Evolutionary conservation across 2,113 vertebrate genomes (phyloP).

Genomic region (Sphyrna mokarran): DNA sequence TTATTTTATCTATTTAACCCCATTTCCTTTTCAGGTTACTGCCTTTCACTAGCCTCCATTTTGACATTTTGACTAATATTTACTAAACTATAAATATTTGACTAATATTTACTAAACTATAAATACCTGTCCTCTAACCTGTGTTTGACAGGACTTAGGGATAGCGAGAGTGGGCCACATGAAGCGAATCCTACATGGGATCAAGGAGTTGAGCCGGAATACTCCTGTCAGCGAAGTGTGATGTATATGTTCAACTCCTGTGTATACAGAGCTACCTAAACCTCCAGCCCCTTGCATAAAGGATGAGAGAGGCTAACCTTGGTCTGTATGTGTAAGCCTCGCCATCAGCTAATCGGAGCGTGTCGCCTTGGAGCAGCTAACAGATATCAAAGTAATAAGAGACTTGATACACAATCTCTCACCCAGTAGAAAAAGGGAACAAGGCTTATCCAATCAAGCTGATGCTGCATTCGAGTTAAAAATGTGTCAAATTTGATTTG

Average conservation of each 20-base stretch:
- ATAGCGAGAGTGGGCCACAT: conserved; percentile 96
- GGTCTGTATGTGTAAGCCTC: not conserved
- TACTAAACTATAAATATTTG: not conserved
- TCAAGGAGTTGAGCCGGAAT: conserved; percentile 81
- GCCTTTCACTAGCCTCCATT: not conserved
- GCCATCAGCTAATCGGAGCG: not conserved
- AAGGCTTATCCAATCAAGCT: conserved; percentile 18
- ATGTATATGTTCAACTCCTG: conserved; percentile 54
- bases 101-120: not conserved
- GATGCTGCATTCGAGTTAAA: conserved; percentile 12
- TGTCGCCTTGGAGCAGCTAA: not conserved
- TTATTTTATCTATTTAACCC: not conserved
- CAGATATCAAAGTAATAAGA: not conserved
- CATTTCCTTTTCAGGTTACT: not conserved
- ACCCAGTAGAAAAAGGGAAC: not conserved
- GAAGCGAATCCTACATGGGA: conserved; percentile 93
- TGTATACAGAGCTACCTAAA: conserved; percentile 49
- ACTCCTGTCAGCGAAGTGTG: conserved; percentile 76
- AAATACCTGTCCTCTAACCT: conserved; percentile 15
- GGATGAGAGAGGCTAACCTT: conserved; percentile 3
- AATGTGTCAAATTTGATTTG: not conserved
- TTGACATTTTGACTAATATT: not conserved
- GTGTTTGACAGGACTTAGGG: conserved; percentile 75
- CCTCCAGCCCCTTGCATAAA: not conserved
- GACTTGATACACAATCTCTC: not conserved